These are phyloP conservation scores for Montipora efflorescens DNA, from an alignment of 64 coral and sea anemone species.

Conservation along the genomic window DNA sequence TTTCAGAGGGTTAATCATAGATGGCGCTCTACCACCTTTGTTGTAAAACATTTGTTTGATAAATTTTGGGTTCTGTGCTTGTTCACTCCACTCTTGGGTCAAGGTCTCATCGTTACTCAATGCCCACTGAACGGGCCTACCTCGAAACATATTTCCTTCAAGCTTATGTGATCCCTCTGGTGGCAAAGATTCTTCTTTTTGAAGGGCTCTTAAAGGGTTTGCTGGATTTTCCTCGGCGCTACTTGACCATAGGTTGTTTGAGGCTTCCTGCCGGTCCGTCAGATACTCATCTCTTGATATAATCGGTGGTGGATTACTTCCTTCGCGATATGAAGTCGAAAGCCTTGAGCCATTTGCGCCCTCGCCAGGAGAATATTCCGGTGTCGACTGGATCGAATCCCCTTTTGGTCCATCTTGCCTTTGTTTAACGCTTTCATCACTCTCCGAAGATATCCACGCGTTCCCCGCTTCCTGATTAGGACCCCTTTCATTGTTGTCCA, in stretches of 20 bases:
- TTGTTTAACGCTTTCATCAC: background rate
- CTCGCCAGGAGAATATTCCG: background rate
- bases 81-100: background rate
- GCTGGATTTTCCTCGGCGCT: background rate
- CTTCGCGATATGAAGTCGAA: background rate
- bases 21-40: no score
- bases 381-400: background rate
- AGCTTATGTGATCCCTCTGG: background rate
- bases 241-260: background rate
- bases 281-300: background rate
- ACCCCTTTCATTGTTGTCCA: background rate
- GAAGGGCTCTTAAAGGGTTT: background rate
- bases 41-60: background rate
- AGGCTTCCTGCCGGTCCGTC: background rate
- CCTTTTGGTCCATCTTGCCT: background rate
- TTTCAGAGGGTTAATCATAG: background rate
- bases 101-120: background rate
- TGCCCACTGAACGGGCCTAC: background rate
- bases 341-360: background rate
- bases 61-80: background rate
- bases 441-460: background rate
- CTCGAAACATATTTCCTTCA: background rate
- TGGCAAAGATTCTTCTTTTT: background rate
- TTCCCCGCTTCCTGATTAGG: background rate
- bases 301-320: background rate